Conservation (phyloP, 2,888 invertebrate species). For the Cordilura impudica region DNA sequence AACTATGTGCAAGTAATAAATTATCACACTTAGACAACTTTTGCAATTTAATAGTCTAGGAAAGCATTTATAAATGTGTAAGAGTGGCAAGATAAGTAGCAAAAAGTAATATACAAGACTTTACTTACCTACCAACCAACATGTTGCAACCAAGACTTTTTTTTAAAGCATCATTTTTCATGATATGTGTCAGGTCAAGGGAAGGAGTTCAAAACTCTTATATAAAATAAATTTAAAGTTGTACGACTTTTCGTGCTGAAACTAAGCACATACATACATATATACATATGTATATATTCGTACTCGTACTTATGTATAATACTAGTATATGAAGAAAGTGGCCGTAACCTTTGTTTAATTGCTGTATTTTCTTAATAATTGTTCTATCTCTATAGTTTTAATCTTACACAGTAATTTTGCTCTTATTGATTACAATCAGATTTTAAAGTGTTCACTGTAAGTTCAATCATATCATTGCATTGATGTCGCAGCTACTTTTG, state of each 20-base stretch:
- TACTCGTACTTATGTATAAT: background rate
- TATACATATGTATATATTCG: background rate
- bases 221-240: slow-evolving; percentile 24
- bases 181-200: slow-evolving; percentile 40
- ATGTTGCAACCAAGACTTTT: slow-evolving; percentile 22
- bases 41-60: slow-evolving; percentile 61
- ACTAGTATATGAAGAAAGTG: too few species aligned
- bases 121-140: slow-evolving; percentile 28
- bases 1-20: slow-evolving; percentile 42
- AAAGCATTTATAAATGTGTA: slow-evolving; percentile 54
- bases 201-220: slow-evolving; percentile 35
- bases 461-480: too few species aligned
- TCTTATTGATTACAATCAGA: too few species aligned
- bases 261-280: slow-evolving; percentile 6
- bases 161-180: slow-evolving; percentile 44
- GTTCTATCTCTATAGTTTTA: too few species aligned
- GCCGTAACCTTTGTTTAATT: too few species aligned
- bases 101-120: slow-evolving; percentile 14
- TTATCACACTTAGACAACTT: slow-evolving; percentile 57
- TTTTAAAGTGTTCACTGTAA: too few species aligned
- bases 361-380: too few species aligned
- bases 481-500: too few species aligned
- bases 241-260: background rate
- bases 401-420: too few species aligned
- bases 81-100: slow-evolving; percentile 51